Evolutionary conservation across 2,888 invertebrate genomes (phyloP).

Genomic region (Machimus rusticus): DNA sequence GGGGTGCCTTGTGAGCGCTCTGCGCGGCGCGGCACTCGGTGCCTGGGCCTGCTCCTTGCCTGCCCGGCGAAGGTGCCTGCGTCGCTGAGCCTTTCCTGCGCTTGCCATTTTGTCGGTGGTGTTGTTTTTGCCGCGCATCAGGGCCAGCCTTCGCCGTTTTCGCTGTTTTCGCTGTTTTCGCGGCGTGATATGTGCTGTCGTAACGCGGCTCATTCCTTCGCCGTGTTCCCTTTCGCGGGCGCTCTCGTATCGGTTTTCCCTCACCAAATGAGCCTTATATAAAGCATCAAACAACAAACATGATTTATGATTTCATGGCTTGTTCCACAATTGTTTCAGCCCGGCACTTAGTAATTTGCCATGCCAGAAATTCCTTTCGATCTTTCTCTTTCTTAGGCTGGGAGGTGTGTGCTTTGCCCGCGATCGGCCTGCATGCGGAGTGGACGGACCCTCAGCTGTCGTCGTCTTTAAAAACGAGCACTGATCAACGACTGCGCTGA

Average conservation of each 20-base stretch:
- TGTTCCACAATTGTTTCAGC: slow-evolving; percentile 24
- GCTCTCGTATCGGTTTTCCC: not conserved
- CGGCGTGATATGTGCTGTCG: slow-evolving; percentile 19
- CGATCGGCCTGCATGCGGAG: not conserved
- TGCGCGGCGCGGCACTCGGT: not conserved
- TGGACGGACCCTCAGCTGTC: not conserved
- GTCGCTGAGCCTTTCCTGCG: not conserved
- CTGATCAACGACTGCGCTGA: not conserved
- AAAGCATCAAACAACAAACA: slow-evolving; percentile 24
- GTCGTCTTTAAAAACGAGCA: not conserved
- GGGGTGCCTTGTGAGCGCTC: slow-evolving; percentile 9
- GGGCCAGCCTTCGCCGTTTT: slow-evolving; percentile 2
- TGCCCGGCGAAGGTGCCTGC: not conserved
- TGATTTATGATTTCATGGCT: slow-evolving; percentile 36
- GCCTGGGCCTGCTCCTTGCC: not conserved
- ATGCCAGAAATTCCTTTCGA: slow-evolving; percentile 13
- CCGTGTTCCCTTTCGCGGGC: not conserved
- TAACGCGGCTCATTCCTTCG: not conserved
- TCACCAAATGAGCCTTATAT: not conserved
- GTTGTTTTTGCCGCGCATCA: slow-evolving; percentile 20
- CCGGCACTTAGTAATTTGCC: slow-evolving; percentile 21
- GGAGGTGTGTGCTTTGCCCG: not conserved
- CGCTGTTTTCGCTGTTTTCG: not conserved
- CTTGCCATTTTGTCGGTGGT: not conserved
- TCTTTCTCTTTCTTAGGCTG: not conserved